These are phyloP conservation scores for Ophion ventricosus DNA, from an alignment of 2,888 invertebrate genomes.

Conservation along the genomic window DNA sequence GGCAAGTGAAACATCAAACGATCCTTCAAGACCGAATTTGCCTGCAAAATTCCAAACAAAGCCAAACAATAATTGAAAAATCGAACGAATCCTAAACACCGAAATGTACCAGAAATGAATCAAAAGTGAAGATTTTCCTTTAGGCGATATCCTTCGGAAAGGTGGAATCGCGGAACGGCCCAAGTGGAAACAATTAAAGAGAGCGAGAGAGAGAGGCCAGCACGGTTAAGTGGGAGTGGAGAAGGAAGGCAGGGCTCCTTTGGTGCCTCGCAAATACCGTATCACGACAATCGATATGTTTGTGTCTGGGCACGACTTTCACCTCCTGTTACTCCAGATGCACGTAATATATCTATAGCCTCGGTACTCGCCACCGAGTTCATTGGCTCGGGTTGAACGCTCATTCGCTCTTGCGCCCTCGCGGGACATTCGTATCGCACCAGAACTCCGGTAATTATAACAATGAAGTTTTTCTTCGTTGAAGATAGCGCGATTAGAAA, in stretches of 20 bases:
- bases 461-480: neutral
- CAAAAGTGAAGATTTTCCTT: too few species aligned
- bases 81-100: too few species aligned
- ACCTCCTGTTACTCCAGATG: slow-evolving; percentile 25
- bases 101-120: too few species aligned
- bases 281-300: slow-evolving; percentile 64
- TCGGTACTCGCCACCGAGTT: slow-evolving; percentile 38
- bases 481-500: neutral
- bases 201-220: neutral
- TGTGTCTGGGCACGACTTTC: slow-evolving; percentile 58
- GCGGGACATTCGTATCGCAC: neutral
- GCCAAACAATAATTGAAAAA: too few species aligned
- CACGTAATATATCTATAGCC: neutral
- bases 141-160: neutral
- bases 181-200: neutral
- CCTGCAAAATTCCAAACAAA: too few species aligned
- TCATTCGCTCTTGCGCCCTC: slow-evolving; percentile 29
- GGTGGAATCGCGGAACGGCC: neutral
- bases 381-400: slow-evolving; percentile 52
- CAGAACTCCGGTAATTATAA: neutral
- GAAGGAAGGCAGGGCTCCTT: slow-evolving; percentile 20
- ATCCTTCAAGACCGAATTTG: too few species aligned
- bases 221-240: slow-evolving; percentile 20
- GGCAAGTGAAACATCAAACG: too few species aligned
- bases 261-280: slow-evolving; percentile 8